These are phyloP conservation scores for Pseudoips prasinana DNA, from an alignment of 2,888 invertebrate species.

Conservation along the genomic window DNA sequence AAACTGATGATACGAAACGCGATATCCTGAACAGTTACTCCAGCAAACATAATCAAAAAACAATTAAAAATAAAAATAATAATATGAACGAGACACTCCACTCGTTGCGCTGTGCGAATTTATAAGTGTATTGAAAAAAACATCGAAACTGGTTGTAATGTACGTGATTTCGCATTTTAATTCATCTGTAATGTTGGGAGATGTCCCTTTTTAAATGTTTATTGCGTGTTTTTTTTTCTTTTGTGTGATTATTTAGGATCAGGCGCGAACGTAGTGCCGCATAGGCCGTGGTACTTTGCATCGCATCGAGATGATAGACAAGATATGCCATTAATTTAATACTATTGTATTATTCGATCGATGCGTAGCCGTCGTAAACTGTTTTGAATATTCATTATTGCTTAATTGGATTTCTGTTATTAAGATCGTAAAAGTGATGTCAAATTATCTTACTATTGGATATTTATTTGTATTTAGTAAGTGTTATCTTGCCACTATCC, in stretches of 20 bases:
- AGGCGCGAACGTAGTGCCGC: conserved; percentile 42
- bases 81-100: conserved; percentile 43
- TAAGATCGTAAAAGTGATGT: conserved; percentile 44
- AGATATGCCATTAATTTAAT: conserved; percentile 29
- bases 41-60: conserved; percentile 40
- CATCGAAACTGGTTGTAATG: conserved; percentile 58
- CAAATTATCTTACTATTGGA: conserved; percentile 29
- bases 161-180: conserved; percentile 80
- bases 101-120: conserved; percentile 49
- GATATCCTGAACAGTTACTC: conserved; percentile 33
- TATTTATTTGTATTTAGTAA: conserved; percentile 19
- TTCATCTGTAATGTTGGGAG: conserved; percentile 60
- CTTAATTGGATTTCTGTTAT: conserved; percentile 57
- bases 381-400: conserved; percentile 57
- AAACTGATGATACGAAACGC: conserved; percentile 23
- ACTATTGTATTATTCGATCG: conserved; percentile 40
- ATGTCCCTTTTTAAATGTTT: conserved; percentile 68
- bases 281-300: conserved; percentile 50
- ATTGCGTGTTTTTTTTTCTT: conserved; percentile 56
- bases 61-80: conserved; percentile 45
- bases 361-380: conserved; percentile 40
- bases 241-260: conserved; percentile 40
- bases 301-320: conserved; percentile 27
- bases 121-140: conserved; percentile 69
- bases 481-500: not conserved